Base-by-base conservation (phyloP, 2,888 invertebrate species). In the Meandrusa payeni region DNA sequence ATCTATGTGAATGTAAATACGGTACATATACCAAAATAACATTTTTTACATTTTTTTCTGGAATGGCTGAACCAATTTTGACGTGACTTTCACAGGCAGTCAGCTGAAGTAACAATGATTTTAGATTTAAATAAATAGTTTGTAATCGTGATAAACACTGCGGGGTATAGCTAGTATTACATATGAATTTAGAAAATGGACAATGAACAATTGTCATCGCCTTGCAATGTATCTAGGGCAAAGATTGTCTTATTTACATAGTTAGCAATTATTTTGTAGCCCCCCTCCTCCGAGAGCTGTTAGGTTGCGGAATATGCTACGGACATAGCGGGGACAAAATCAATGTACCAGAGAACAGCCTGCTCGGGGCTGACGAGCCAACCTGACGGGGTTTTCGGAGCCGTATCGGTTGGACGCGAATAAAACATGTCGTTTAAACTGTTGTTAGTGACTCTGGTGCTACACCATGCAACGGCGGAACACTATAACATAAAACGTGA, bases 401-500 rank as follows among this genome's bases (percentile, higher is more conserved):
- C 47, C 49, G 45, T 54, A 46, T 51, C 57, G 54, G 49, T 49
- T 47, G 49, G 2, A 37, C 19, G 10, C 33, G 12, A 2, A 9
- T 15, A 50, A 64, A 77, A 62, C 55, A 83, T 85, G 86, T 62
- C 73, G 67, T 77, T 74, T 54, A 73, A 76, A 77, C 64, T 82
- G 64, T 69, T 78, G 44, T 57, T 81, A 65, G 81, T 86, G 81
- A 69, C 61, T 50, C 61, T 72, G 64, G 77, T 82, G 74, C 61
- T 83, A 36, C 76, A 78, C 54, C 69, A 58, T 55, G 54, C 70
- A 12, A 48, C 61, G 4, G 82, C 70, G 39, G 83, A 83, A 49
- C 63, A 83, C 69, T 87, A 74, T 59, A 83, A 75, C 58, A 77
- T 77, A 48, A 83, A 82, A 69, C 87, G 87, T 87, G 64, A 85